phyloP scores from a whole-genome alignment of 2,888 invertebrate species.

The Hydraecia micacea region DNA sequence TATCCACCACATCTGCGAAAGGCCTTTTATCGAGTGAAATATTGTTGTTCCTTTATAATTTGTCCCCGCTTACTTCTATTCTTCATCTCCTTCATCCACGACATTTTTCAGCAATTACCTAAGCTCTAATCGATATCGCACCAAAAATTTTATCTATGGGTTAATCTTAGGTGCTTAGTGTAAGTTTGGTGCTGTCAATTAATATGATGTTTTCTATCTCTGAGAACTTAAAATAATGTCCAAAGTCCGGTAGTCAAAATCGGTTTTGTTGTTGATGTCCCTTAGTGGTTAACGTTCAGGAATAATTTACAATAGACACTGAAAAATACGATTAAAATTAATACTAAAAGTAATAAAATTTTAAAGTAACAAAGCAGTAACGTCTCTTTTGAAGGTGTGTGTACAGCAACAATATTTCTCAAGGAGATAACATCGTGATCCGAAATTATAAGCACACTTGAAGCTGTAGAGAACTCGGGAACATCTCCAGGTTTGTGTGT shows the following conservation, averaged over 20 bases:
- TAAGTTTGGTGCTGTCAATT: not conserved
- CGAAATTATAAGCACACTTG: conserved; percentile 79
- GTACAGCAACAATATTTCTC: conserved; percentile 71
- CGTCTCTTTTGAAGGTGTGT: conserved; percentile 50
- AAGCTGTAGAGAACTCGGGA: conserved; percentile 75
- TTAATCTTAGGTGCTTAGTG: not conserved
- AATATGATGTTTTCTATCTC: no score
- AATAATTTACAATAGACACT: not conserved
- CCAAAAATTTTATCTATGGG: not conserved
- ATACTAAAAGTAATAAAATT: not conserved
- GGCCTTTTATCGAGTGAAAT: not conserved
- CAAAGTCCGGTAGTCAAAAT: not conserved
- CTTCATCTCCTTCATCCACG: not conserved
- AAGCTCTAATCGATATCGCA: not conserved
- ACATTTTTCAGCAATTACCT: no score
- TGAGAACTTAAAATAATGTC: not conserved
- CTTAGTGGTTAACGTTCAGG: no score
- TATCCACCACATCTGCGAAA: not conserved
- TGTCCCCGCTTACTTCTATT: not conserved
- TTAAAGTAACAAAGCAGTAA: conserved; percentile 45
- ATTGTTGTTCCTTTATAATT: not conserved
- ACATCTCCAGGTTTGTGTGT: conserved; percentile 73
- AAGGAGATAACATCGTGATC: conserved; percentile 74
- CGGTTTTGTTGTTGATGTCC: no score
- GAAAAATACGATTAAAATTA: not conserved